Evolutionary conservation across 1,140 invertebrate species (phyloP), one percentile per base, ranked within the genome.

Genomic region (Sinonovacula constricta): DNA sequence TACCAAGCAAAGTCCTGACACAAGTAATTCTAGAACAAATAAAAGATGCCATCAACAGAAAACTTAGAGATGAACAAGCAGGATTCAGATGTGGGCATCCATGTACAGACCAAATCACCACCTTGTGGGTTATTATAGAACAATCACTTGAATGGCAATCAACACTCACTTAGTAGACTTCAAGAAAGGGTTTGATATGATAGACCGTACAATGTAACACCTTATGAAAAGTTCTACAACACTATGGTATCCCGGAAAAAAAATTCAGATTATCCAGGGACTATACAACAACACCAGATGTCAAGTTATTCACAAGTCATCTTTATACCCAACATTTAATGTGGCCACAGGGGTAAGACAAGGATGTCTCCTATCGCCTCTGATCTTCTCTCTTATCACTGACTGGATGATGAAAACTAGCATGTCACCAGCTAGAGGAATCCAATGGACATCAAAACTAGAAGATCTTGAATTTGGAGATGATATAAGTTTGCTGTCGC

Each of bases 161-260:
- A 12, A 77, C 84, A 10, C 60, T 86, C 12, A 53, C 30, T 88
- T 87, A 51, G 75, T 89, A 3, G 77, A 89, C 54, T 85, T 77
- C 54, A 63, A 79, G 60, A 88, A 88, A 68, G 86, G 82, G 10
- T 86, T 88, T 49, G 83, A 87, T 54, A 85, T 70, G 49, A 49
- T 86, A 14, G 79, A 88, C 54, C n/a, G n/a, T n/a, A n/a, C n/a
- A n/a, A n/a, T 79, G 83, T 66, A 63, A 80, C 14, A 54, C 53
- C 18, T 39, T 86, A 7, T 84, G 82, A 83, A 84, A 68, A 30
- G 63, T 85, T 22, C 30, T 71, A 31, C 36, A 49, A 28, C 71
- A 83, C 65, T 84, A 81, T 60, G 78, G 80, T 28, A 67, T 85
- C 53, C 74, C 80, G 22, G 15, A 31, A 4, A 86, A 82, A 62